phyloP scores from a whole-genome alignment of 2,113 vertebrate species.

The Redunca redunca region DNA sequence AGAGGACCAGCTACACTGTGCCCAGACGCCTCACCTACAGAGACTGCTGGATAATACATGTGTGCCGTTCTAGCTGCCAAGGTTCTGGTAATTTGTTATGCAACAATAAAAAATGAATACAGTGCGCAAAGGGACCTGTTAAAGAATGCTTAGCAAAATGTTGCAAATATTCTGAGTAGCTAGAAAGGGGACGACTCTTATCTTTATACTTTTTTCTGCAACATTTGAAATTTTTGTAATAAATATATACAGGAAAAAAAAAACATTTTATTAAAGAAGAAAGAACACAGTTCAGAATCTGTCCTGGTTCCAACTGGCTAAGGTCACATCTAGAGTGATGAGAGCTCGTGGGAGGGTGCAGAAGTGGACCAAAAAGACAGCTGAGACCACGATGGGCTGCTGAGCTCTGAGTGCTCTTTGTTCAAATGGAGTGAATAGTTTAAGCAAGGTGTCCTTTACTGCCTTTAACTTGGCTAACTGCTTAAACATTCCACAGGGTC shows the following conservation, averaged over 20 bases:
- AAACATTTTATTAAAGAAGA: background rate
- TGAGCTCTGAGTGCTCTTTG: fast-evolving
- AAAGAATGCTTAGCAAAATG: background rate
- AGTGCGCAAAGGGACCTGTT: background rate
- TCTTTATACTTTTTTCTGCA: background rate
- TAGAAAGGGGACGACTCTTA: background rate
- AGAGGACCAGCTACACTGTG: background rate
- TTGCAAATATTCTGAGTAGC: background rate
- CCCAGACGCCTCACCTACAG: background rate
- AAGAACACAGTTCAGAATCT: background rate
- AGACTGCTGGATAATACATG: background rate
- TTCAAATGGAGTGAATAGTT: background rate
- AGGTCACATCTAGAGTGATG: background rate
- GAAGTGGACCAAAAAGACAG: background rate
- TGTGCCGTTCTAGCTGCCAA: background rate
- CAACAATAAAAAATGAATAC: background rate
- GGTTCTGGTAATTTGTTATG: background rate
- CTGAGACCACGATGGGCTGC: background rate
- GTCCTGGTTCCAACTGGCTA: background rate
- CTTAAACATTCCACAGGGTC: background rate
- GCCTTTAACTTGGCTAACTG: background rate
- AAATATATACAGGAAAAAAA: background rate
- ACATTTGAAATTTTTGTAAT: background rate
- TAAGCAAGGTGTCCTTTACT: background rate
- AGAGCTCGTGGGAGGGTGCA: background rate